phyloP scores from a whole-genome alignment of 92 coral and sea anemone species.

The Phenganax subtilis region DNA sequence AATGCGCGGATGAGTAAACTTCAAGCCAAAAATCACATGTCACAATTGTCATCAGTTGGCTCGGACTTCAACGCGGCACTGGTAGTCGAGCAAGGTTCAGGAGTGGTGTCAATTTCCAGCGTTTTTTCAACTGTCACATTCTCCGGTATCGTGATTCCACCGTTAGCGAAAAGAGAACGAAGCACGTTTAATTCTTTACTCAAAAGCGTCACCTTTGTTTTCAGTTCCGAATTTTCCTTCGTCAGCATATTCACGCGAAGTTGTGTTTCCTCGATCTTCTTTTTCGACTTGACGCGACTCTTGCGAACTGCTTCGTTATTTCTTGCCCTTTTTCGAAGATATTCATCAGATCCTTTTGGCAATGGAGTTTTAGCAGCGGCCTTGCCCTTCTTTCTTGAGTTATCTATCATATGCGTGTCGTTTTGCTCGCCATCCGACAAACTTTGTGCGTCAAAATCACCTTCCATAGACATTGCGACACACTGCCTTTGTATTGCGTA shows the following conservation, averaged over 20 bases:
- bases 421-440: slow-evolving; percentile 22
- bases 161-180: slow-evolving; percentile 87
- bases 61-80: slow-evolving; percentile 25
- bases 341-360: slow-evolving; percentile 49
- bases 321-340: slow-evolving; percentile 73
- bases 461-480: slow-evolving; percentile 40
- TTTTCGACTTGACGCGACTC: slow-evolving; percentile 94
- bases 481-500: slow-evolving; percentile 41
- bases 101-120: slow-evolving; percentile 22
- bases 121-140: slow-evolving; percentile 73
- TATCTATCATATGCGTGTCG: slow-evolving; percentile 13
- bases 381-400: slow-evolving; percentile 12
- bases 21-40: not conserved
- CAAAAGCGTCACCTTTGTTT: slow-evolving; percentile 79
- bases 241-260: slow-evolving; percentile 68
- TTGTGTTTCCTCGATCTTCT: slow-evolving; percentile 84
- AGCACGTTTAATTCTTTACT: slow-evolving; percentile 96
- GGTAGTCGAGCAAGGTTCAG: slow-evolving; percentile 22
- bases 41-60: slow-evolving; percentile 10
- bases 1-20: not conserved
- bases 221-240: slow-evolving; percentile 81
- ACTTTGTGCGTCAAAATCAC: slow-evolving; percentile 30
- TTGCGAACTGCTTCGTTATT: slow-evolving; percentile 94
- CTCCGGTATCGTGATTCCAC: slow-evolving; percentile 66
- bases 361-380: slow-evolving; percentile 8